phyloP scores from a whole-genome alignment of 2,113 vertebrate genomes.

The Rhinoptilus africanus region DNA sequence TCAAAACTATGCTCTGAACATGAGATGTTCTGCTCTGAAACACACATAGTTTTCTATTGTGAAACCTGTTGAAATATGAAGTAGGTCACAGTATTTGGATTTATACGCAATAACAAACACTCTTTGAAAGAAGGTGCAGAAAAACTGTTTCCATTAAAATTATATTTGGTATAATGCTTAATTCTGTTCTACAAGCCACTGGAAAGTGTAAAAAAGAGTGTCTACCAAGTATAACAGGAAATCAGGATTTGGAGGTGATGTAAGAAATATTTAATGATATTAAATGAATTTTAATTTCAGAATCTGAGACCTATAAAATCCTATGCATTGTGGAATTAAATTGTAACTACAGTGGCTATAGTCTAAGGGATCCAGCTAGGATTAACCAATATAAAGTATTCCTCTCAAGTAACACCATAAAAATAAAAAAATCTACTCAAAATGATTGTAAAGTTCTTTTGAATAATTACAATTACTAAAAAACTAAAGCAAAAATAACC shows the following conservation, averaged over 20 bases:
- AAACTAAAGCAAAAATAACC: neutral
- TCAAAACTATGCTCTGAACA: neutral
- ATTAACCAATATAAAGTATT: neutral
- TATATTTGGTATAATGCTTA: neutral
- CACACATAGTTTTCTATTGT: neutral
- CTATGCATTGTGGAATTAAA: neutral
- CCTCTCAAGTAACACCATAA: conserved; percentile 15
- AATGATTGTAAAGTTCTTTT: neutral
- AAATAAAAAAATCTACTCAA: neutral
- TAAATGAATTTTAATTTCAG: conserved; percentile 1
- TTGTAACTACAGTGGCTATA: neutral
- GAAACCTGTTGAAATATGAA: conserved; percentile 14
- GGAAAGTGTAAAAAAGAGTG: neutral
- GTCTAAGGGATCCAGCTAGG: neutral
- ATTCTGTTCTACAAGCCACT: neutral
- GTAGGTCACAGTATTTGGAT: neutral
- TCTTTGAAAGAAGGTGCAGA: neutral
- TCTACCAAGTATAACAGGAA: neutral
- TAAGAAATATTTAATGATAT: conserved; percentile 15
- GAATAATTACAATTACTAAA: neutral
- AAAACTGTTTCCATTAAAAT: neutral
- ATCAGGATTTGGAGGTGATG: neutral
- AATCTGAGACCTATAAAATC: conserved; percentile 24
- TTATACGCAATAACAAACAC: neutral
- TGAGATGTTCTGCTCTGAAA: neutral